Base-by-base conservation (phyloP, 2,797 vertebrate species). In the Hydrolagus colliei region DNA sequence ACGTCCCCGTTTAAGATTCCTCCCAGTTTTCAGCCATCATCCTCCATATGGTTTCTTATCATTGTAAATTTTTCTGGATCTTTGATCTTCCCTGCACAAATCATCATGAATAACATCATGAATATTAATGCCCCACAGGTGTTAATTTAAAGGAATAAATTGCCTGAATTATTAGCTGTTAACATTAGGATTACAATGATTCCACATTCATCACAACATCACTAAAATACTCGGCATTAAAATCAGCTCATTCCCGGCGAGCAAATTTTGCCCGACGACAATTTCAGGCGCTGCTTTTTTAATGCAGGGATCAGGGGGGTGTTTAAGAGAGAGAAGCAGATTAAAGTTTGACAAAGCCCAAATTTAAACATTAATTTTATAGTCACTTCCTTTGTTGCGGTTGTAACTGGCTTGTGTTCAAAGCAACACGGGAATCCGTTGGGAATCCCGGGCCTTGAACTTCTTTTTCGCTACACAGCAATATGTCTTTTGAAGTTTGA, bases 101-200 rank as follows among this genome's bases (percentile, higher is more conserved):
- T 84, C 79, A 84, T 84, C 79, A 71, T 84, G 79, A 84, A 84
- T 84, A 84, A 84, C 79, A 68, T 84, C 79, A 84, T 84, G 79
- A 84, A 84, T 84, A 84, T 84, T 84, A 84, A 84, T 84, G 79
- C 35, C 79, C 79, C 79, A 84, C 79, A 71, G 79, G 79, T 84
- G 79, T 84, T 84, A 84, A 84, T 84, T 84, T 84, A 84, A 68
- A 71, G 65, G 65, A 84, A 84, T 71, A 84, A 84, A 10, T 35
- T 84, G 65, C 16, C 32, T 84, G 79, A 67, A 84, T 84, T 84
- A 84, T 71, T 82, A 82, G 32, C 63, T 84, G 32, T 84, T 84
- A 84, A 84, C 79, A 84, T 68, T 84, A 84, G 79, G 41, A 84
- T 84, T 71, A 84, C 12, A 71, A 84, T 84, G 65, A 84, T 71